phyloP scores from a whole-genome alignment of 2,797 vertebrate species.

The Scolopax bukidnonensis region DNA sequence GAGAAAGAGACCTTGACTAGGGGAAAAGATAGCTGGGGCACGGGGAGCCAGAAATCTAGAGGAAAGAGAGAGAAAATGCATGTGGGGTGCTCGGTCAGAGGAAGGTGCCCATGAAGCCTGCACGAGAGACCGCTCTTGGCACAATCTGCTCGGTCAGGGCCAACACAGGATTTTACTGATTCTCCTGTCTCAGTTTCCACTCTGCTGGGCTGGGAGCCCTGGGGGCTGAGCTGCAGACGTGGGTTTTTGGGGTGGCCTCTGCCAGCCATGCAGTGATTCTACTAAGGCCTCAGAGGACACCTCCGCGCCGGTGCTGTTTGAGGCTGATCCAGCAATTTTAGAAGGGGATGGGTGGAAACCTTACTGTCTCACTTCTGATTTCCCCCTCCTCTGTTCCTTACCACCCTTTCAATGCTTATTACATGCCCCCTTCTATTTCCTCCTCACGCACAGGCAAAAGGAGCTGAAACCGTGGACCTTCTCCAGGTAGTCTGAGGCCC shows the following conservation, averaged over 20 bases:
- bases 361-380: not conserved
- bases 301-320: not conserved
- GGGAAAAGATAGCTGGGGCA: constrained; percentile 22
- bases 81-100: not conserved
- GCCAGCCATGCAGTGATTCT: not conserved
- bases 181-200: not conserved
- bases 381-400: not conserved
- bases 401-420: not conserved
- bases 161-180: not conserved
- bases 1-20: constrained; percentile 22
- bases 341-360: not conserved
- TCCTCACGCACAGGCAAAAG: not conserved
- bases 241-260: not conserved
- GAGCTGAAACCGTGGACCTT: not conserved
- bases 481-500: not conserved
- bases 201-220: not conserved
- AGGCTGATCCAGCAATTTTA: not conserved
- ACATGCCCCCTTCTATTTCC: not conserved
- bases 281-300: not conserved
- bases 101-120: not conserved
- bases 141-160: not conserved
- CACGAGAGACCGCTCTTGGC: not conserved
- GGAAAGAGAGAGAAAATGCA: constrained; percentile 4
- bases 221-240: not conserved
- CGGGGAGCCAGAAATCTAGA: not conserved